Evolutionary conservation across 1,140 invertebrate genomes (phyloP), one percentile per base, ranked within the genome.

Genomic region (Diorhabda sublineata): DNA sequence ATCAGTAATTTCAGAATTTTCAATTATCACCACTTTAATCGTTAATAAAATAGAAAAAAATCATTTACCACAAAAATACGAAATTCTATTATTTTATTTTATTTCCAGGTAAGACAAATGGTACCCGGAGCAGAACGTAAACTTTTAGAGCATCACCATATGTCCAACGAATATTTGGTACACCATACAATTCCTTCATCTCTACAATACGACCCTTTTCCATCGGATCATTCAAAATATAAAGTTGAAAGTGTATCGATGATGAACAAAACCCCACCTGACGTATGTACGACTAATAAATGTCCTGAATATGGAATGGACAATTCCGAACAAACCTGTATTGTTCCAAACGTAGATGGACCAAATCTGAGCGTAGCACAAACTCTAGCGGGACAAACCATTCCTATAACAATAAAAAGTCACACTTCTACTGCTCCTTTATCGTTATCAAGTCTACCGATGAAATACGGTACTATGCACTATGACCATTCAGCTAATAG

Each of bases 101-200:
- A 64, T 60, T 74, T 71, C 47, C 75, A 83, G 85, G 85, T 87
- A 5, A 81, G 86, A 66, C 85, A 86, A 47, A 88, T 88, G 84
- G 87, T 89, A 7, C 87, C 87, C 0, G 87, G 87, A 2, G 87
- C 86, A 2, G 87, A 87, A 70, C 76, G 87, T 57, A 87, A 87
- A 74, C 77, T 87, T 41, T 81, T 84, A 7, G 85, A 86, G 72
- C 85, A 86, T 64, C 81, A 82, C 52, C 74, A 74, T 3, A 71
- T 80, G 26, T 76, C 76, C 45, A 74, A 66, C 58, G 80, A 81
- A 65, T 80, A 76, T 66, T 69, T 79, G 26, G 75, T 79, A 42
- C 72, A 74, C 9, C 79, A 78, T 61, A 64, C 73, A 3, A 69
- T 68, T 8, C 65, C 69, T 4, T n/a, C 61, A 42, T 61, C 61